phyloP scores from a whole-genome alignment of 2,797 vertebrate species.

The Anas capensis region DNA sequence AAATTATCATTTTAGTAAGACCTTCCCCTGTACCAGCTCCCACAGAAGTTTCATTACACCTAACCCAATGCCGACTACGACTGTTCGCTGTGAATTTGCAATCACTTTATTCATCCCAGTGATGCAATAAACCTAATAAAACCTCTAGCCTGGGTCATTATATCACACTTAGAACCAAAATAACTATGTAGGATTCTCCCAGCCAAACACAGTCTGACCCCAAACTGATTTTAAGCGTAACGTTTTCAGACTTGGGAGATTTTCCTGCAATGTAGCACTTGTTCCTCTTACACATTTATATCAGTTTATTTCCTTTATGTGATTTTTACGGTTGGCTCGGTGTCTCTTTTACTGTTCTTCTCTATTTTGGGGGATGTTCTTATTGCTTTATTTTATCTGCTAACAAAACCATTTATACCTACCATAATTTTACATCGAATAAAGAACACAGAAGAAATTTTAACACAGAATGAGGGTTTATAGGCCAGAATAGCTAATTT shows the following conservation, averaged over 20 bases:
- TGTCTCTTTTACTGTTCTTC: neutral
- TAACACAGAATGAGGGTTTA: neutral
- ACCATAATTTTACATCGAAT: neutral
- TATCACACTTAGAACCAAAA: conserved; percentile 12
- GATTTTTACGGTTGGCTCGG: neutral
- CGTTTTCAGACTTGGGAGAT: neutral
- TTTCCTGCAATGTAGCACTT: neutral
- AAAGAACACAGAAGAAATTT: neutral
- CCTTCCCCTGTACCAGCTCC: neutral
- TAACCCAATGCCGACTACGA: neutral
- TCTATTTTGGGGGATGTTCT: neutral
- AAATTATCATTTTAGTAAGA: neutral
- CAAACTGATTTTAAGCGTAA: neutral
- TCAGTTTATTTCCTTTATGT: neutral
- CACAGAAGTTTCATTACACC: conserved; percentile 9
- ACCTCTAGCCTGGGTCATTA: conserved; percentile 13
- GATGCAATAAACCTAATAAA: conserved; percentile 56
- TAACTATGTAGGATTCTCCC: neutral
- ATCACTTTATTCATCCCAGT: conserved; percentile 56
- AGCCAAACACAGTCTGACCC: neutral
- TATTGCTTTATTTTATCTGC: neutral
- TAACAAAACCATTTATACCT: neutral
- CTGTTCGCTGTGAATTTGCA: neutral
- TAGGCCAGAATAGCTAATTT: neutral
- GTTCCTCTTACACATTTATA: neutral